These are phyloP conservation scores for Chydorus sphaericus DNA, from an alignment of 2,888 invertebrate genomes.

Conservation along the genomic window DNA sequence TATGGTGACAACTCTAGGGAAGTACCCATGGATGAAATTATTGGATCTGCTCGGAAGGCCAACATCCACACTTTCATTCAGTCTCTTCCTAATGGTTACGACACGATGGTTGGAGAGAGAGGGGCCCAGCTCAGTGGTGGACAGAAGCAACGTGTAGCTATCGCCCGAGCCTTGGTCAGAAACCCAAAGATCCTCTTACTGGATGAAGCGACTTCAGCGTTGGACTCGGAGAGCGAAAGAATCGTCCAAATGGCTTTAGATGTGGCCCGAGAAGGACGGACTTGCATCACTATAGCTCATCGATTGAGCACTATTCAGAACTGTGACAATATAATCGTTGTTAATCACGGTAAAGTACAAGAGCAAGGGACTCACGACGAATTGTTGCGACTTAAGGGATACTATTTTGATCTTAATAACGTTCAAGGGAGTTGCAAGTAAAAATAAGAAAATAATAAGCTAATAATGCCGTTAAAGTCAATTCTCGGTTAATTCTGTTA, in stretches of 20 bases:
- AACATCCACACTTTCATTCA: constrained; percentile 75
- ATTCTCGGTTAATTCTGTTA: too few relatives aligned
- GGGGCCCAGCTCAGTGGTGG: constrained; percentile 58
- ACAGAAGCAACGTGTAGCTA: constrained; percentile 68
- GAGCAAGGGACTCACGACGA: constrained; percentile 65
- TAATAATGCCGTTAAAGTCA: too few relatives aligned
- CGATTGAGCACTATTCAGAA: constrained; percentile 66
- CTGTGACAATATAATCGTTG: constrained; percentile 69
- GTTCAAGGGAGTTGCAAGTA: too few relatives aligned
- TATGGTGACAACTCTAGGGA: constrained; percentile 68
- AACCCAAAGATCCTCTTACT: constrained; percentile 40
- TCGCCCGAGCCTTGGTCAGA: constrained; percentile 38
- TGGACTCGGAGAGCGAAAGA: constrained; percentile 61
- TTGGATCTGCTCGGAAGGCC: constrained; percentile 61
- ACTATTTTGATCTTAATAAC: constrained; percentile 49
- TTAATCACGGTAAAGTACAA: constrained; percentile 56
- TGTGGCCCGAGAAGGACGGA: constrained; percentile 59
- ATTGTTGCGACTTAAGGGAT: constrained; percentile 46
- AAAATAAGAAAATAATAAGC: too few relatives aligned
- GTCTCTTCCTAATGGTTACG: constrained; percentile 56
- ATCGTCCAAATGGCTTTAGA: constrained; percentile 75
- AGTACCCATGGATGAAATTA: constrained; percentile 53
- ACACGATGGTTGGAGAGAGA: constrained; percentile 58
- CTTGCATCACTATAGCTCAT: constrained; percentile 76
- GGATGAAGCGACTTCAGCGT: constrained; percentile 42